phyloP scores from a whole-genome alignment of 2,113 vertebrate genomes.

The Pseudonaja textilis region DNA sequence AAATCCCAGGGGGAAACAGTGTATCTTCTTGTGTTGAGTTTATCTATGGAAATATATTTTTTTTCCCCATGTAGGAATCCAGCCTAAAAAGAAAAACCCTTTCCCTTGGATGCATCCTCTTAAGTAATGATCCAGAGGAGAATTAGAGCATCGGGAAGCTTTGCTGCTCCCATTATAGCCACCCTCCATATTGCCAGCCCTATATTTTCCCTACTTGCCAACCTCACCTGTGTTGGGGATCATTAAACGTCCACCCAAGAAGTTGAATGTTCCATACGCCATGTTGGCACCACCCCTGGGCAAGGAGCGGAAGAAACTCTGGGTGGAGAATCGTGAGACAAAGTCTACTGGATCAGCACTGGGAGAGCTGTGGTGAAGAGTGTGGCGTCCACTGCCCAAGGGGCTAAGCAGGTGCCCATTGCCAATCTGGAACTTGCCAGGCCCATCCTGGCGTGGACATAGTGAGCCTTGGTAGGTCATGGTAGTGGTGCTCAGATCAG shows the following conservation, averaged over 20 bases:
- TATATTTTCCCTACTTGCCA: fast-evolving
- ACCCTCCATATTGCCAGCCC: not conserved
- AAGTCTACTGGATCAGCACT: constrained; percentile 81
- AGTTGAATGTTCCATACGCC: constrained; percentile 97
- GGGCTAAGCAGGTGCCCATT: constrained; percentile 93
- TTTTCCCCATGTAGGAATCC: not conserved
- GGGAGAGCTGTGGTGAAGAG: constrained; percentile 89
- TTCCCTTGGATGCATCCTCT: too few species aligned
- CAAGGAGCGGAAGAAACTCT: constrained; percentile 93
- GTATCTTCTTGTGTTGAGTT: not conserved
- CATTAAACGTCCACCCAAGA: constrained; percentile 92
- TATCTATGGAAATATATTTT: not conserved
- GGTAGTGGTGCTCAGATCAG: constrained; percentile 93
- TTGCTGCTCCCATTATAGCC: not conserved
- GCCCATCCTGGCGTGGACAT: constrained; percentile 84
- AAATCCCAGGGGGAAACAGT: not conserved
- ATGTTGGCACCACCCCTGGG: constrained; percentile 87
- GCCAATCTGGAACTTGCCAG: constrained; percentile 88
- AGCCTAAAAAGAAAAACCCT: not conserved
- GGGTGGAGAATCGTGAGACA: constrained; percentile 86
- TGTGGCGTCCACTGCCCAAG: constrained; percentile 86
- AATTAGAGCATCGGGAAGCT: not conserved
- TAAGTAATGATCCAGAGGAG: not conserved
- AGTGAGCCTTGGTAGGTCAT: constrained; percentile 96
- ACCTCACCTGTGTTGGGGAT: constrained; percentile 90